Evolutionary conservation across 2,888 invertebrate genomes (phyloP).

Genomic region (Lasioglossum marginatum): DNA sequence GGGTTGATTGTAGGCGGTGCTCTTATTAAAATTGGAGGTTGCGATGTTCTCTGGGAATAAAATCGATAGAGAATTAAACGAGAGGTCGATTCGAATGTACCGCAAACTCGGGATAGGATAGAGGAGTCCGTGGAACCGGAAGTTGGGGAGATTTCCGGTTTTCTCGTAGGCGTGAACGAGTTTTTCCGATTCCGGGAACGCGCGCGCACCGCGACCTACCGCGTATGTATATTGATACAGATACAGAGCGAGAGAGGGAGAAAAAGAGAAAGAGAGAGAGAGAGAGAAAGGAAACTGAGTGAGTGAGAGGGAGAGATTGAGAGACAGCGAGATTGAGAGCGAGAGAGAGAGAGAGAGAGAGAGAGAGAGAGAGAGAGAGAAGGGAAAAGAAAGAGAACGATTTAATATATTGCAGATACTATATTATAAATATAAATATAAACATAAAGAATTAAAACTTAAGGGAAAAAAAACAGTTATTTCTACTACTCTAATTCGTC

Average conservation of each 20-base stretch:
- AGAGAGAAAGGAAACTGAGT: neutral
- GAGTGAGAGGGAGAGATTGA: too few relatives aligned
- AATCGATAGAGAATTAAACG: neutral
- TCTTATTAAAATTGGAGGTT: too few relatives aligned
- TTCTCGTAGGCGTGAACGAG: neutral
- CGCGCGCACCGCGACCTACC: slow-evolving; percentile 54
- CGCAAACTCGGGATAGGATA: neutral
- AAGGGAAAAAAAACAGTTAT: slow-evolving; percentile 77
- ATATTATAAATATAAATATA: slow-evolving; percentile 70
- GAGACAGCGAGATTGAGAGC: neutral
- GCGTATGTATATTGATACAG: slow-evolving; percentile 74
- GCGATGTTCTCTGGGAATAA: neutral
- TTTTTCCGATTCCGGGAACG: slow-evolving; percentile 23
- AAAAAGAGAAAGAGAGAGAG: neutral
- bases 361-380: neutral
- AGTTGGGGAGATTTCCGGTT: neutral
- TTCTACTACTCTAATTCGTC: slow-evolving; percentile 84
- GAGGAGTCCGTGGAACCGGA: neutral
- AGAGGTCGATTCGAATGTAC: neutral
- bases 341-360: neutral
- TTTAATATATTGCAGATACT: slow-evolving; percentile 80
- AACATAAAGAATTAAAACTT: slow-evolving; percentile 67
- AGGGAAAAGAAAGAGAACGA: slow-evolving; percentile 65
- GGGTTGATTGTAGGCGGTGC: neutral
- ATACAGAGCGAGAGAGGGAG: slow-evolving; percentile 46